Base-by-base conservation (phyloP, 2,113 vertebrate species). In the Neodontobutis hainanensis region DNA sequence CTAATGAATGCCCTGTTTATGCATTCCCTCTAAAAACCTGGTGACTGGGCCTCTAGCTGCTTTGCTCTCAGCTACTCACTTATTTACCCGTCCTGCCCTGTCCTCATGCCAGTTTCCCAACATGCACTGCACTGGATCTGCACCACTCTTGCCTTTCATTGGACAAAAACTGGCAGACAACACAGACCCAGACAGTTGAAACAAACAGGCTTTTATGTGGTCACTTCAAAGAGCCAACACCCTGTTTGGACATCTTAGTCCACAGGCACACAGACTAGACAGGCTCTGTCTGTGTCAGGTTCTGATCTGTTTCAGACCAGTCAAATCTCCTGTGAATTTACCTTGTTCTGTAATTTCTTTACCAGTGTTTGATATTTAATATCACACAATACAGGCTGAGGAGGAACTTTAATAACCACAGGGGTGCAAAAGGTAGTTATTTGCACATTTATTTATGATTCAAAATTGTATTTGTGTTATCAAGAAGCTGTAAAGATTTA, bases 191-290 rank as follows among this genome's bases (percentile, higher is more conserved):
- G 35, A 44, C 34, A 50, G 51, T 11, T 9, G 2, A 61, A 42
- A 89, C 83, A 89, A 84, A 63, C 70, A 0, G 52, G 58, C 59
- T 77, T 86, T 88, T 87, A 72, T 88, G 81, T 78, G 71, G 61
- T 32, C 11, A 1, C 38, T 80, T 75, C 11, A 65, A 70, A 78
- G 65, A 61, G 76, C 40, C 14, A 4, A 66, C 68, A 12, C 32
- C 46, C 65, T 43, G 67, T 19, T 43, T 63, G 70, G 11, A 36
- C 0, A 11, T 55, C 69, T 79, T 61, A 36, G 49, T 8, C 27
- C 59, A 35, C 68, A 63, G 40, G 57, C 74, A 34, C 77, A 73
- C 8, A 40, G 76, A 82, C 51, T 40, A 34, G 19, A 27, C 19
- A 27, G 19, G 19, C 19, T 27, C 19, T 27, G 19, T 27, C 1